A percentile compares a stretch with the other conserved stretches of the same genome.
Evolutionary conservation across 2,888 invertebrate genomes (phyloP).

Genomic region (Seladonia tumulorum): DNA sequence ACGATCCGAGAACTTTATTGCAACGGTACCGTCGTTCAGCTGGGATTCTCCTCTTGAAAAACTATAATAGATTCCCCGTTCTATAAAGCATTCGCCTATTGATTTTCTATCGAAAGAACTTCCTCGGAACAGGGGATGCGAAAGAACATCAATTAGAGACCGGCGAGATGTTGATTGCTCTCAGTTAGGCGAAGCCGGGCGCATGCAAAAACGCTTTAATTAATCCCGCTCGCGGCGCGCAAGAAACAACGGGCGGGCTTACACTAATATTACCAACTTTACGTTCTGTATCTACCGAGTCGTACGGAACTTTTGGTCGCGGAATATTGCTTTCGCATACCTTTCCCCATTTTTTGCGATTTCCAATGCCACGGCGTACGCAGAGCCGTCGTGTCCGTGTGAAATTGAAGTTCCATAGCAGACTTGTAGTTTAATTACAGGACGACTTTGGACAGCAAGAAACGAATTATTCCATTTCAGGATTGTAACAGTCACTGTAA

Average conservation of each 20-base stretch:
- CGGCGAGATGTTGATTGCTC: constrained; percentile 72
- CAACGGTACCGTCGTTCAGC: neutral
- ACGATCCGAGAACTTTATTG: neutral
- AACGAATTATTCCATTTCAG: neutral
- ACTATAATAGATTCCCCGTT: neutral
- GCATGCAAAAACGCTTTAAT: constrained; percentile 75
- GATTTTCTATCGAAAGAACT: constrained; percentile 45
- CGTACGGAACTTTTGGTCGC: constrained; percentile 37
- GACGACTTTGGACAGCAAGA: neutral
- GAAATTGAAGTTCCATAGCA: neutral
- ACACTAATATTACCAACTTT: constrained; percentile 71
- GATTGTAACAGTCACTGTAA: too few relatives aligned
- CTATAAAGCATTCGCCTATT: constrained; percentile 13
- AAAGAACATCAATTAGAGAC: constrained; percentile 77
- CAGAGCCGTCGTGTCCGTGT: neutral
- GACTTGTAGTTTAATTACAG: neutral
- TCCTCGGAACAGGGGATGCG: constrained; percentile 60
- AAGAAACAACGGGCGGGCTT: constrained; percentile 73
- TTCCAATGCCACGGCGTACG: neutral
- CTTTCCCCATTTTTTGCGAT: neutral
- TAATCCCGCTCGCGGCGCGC: constrained; percentile 72
- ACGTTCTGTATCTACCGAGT: constrained; percentile 40
- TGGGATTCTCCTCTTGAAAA: neutral
- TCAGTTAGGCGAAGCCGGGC: constrained; percentile 61
- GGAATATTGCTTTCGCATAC: neutral